These are phyloP conservation scores for Rattus rattus DNA, from an alignment of 2,113 vertebrate species.

Conservation along the genomic window DNA sequence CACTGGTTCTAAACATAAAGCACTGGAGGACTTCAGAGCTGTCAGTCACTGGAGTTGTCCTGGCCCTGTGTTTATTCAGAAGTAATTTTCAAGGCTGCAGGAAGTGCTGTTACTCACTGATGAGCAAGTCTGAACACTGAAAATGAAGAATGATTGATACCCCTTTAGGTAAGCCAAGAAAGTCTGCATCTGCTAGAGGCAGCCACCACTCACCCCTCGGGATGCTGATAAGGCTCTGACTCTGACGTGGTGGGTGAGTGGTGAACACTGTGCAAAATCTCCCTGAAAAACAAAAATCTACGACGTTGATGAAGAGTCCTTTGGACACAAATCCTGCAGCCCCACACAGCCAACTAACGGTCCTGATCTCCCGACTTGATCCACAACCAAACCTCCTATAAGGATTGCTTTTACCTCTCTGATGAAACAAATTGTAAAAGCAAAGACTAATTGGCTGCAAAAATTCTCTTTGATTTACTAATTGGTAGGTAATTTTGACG, in stretches of 20 bases:
- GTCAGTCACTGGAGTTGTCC: slow-evolving; percentile 81
- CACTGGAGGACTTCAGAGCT: slow-evolving; percentile 74
- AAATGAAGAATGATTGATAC: slow-evolving; percentile 85
- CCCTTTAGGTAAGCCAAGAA: slow-evolving; percentile 79
- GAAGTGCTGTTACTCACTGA: slow-evolving; percentile 82
- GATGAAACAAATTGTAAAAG: slow-evolving; percentile 43
- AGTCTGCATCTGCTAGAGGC: slow-evolving; percentile 79
- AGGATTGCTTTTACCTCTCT: slow-evolving; percentile 56
- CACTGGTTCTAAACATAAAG: slow-evolving; percentile 65
- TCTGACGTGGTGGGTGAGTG: slow-evolving; percentile 82
- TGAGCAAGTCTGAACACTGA: slow-evolving; percentile 81
- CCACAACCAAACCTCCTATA: slow-evolving; percentile 58
- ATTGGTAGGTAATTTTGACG: neutral
- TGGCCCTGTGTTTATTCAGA: slow-evolving; percentile 83
- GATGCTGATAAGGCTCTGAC: slow-evolving; percentile 84
- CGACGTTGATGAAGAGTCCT: slow-evolving; percentile 79
- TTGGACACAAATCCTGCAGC: slow-evolving; percentile 75
- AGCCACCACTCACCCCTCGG: slow-evolving; percentile 81
- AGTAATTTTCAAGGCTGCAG: slow-evolving; percentile 82
- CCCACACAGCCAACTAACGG: slow-evolving; percentile 76
- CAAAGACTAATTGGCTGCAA: slow-evolving; percentile 59
- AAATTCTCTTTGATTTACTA: neutral
- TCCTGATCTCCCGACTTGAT: slow-evolving; percentile 69
- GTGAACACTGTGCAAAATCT: slow-evolving; percentile 82
- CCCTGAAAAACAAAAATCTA: slow-evolving; percentile 80